Evolutionary conservation across 2,113 vertebrate species (phyloP).

Genomic region (Alexandromys fortis): DNA sequence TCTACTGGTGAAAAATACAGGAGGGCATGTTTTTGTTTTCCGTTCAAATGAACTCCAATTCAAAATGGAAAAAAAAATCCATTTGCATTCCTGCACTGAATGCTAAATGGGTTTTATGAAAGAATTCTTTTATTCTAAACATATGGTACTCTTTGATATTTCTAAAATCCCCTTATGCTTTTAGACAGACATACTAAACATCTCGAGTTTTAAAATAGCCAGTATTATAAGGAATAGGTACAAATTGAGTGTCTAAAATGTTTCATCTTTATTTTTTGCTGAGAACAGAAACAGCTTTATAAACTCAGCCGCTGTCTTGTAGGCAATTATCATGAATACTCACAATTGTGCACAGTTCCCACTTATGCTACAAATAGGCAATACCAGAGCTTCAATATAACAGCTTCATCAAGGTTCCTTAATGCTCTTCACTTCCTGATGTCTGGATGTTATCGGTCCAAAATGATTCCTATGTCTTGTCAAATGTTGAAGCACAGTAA

Average conservation of each 20-base stretch:
- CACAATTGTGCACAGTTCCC: slow-evolving; percentile 37
- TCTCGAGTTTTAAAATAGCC: slow-evolving; percentile 71
- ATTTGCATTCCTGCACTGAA: slow-evolving; percentile 45
- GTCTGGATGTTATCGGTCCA: slow-evolving; percentile 16
- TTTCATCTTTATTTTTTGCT: slow-evolving; percentile 60
- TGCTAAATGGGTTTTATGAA: slow-evolving; percentile 47
- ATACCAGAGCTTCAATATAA: slow-evolving; percentile 51
- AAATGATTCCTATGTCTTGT: slow-evolving; percentile 34
- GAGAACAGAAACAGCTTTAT: slow-evolving; percentile 59
- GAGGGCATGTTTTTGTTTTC: neutral
- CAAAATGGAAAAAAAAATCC: slow-evolving; percentile 23
- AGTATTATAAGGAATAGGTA: slow-evolving; percentile 50
- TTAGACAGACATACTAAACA: slow-evolving; percentile 69
- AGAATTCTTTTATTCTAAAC: slow-evolving; percentile 64
- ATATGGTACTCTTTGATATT: slow-evolving; percentile 62
- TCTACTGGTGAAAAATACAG: neutral
- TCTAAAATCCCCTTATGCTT: slow-evolving; percentile 64
- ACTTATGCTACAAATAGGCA: slow-evolving; percentile 55
- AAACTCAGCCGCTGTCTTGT: slow-evolving; percentile 43
- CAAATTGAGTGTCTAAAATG: slow-evolving; percentile 60
- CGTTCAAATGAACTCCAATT: slow-evolving; percentile 49
- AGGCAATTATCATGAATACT: slow-evolving; percentile 63
- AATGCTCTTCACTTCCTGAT: neutral
- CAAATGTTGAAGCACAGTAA: slow-evolving; percentile 32
- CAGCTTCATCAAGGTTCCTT: slow-evolving; percentile 42